Evolutionary conservation across 2,113 vertebrate genomes (phyloP).

Genomic region (Tetrax tetrax): DNA sequence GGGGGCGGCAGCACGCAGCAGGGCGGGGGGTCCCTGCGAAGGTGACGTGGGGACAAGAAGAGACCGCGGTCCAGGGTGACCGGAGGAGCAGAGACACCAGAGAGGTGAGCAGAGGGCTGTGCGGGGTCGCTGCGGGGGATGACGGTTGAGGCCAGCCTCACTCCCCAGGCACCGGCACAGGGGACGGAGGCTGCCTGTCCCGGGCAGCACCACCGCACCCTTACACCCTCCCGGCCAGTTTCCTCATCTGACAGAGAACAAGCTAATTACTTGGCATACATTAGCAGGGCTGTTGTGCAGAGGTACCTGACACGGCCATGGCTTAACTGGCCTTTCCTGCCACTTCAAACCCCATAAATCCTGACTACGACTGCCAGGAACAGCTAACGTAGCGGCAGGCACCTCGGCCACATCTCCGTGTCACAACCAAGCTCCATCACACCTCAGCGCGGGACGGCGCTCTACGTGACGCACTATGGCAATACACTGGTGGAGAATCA

Average conservation of each 20-base stretch:
- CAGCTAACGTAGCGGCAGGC: slow-evolving; percentile 51
- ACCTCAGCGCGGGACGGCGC: slow-evolving; percentile 54
- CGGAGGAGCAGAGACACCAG: neutral
- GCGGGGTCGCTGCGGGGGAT: neutral
- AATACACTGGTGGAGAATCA: slow-evolving; percentile 23
- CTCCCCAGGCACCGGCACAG: neutral
- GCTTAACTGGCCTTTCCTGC: slow-evolving; percentile 9
- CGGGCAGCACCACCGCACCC: rapidly evolving
- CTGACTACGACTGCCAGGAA: slow-evolving; percentile 7
- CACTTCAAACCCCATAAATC: neutral
- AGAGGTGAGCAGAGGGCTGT: neutral
- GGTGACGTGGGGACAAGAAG: neutral
- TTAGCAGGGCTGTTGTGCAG: neutral
- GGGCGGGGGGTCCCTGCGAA: neutral
- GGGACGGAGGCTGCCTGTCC: neutral
- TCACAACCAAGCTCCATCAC: slow-evolving; percentile 58
- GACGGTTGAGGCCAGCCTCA: rapidly evolving
- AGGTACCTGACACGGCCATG: neutral
- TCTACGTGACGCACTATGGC: slow-evolving; percentile 37
- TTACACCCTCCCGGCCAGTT: rapidly evolving
- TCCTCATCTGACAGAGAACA: neutral
- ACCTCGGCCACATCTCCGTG: neutral
- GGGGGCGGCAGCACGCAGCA: rapidly evolving
- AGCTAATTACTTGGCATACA: neutral
- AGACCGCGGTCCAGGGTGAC: neutral